These are phyloP conservation scores for Oeneis ivallda DNA, from an alignment of 2,888 invertebrate species.

Conservation along the genomic window DNA sequence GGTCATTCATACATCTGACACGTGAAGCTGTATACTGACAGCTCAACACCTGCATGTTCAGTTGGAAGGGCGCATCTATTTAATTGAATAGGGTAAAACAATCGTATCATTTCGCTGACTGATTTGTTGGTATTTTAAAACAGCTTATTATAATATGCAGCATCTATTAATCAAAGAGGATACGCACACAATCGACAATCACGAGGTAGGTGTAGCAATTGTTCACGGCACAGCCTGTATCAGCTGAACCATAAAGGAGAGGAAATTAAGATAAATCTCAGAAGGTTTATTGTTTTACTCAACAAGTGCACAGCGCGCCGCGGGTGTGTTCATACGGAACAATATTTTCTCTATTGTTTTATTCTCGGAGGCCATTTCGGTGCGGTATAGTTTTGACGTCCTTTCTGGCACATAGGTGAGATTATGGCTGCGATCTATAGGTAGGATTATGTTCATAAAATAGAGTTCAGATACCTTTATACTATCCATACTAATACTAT, in stretches of 20 bases:
- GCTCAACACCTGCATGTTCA: no score
- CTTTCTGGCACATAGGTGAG: not conserved
- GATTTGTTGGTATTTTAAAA: not conserved
- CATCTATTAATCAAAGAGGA: conserved; percentile 7
- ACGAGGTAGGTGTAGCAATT: conserved; percentile 5
- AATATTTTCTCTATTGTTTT: conserved; percentile 20
- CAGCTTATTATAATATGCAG: not conserved
- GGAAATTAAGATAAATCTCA: conserved; percentile 11
- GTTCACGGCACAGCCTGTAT: not conserved
- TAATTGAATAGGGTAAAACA: no score
- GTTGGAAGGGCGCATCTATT: no score
- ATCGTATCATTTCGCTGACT: no score
- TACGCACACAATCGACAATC: conserved; percentile 20
- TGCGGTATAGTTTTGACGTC: not conserved
- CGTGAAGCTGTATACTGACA: no score
- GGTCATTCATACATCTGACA: no score
- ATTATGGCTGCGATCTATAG: not conserved
- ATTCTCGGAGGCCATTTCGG: not conserved
- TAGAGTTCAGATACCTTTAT: no score
- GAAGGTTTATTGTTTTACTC: conserved; percentile 19
- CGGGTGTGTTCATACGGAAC: conserved; percentile 2
- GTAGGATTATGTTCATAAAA: no score
- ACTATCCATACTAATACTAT: no score
- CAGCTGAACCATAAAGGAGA: conserved; percentile 6
- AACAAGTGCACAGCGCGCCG: conserved; percentile 9